phyloP scores from a whole-genome alignment of 1,140 invertebrate species.

The Araneus ventricosus region DNA sequence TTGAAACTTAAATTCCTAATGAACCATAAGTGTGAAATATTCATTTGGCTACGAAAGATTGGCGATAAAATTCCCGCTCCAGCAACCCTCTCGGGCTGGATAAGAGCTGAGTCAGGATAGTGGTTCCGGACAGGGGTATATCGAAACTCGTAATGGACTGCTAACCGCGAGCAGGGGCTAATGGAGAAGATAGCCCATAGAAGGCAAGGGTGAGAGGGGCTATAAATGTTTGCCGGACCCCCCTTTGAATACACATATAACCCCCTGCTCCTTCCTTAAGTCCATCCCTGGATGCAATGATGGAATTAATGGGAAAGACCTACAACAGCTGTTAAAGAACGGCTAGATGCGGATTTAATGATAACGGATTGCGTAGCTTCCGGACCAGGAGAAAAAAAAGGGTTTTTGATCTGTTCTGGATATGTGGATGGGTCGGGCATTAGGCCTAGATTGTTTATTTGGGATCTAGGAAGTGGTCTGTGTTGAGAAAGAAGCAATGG shows the following conservation, averaged over 20 bases:
- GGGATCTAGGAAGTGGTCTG: not conserved
- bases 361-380: slow-evolving; percentile 64
- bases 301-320: slow-evolving; percentile 67
- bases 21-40: not conserved
- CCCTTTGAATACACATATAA: slow-evolving; percentile 69
- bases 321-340: slow-evolving; percentile 63
- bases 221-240: slow-evolving; percentile 68
- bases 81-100: not conserved
- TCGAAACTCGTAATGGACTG: slow-evolving; percentile 68
- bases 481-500: not conserved
- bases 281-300: slow-evolving; percentile 60
- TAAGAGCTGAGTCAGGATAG: slow-evolving; percentile 62
- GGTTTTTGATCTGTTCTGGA: slow-evolving; percentile 8
- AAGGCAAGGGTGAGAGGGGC: slow-evolving; percentile 33
- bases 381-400: not conserved
- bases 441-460: not conserved
- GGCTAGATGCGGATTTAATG: slow-evolving; percentile 62
- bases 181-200: slow-evolving; percentile 71
- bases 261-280: slow-evolving; percentile 33
- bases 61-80: not conserved
- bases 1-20: too few species aligned
- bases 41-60: not conserved
- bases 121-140: slow-evolving; percentile 67
- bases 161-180: slow-evolving; percentile 67
- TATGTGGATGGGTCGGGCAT: slow-evolving; percentile 8